A percentile compares a stretch with the other conserved stretches of the same genome.
Evolutionary conservation across 1,140 invertebrate species (phyloP).

Genomic region (Nephila pilipes): DNA sequence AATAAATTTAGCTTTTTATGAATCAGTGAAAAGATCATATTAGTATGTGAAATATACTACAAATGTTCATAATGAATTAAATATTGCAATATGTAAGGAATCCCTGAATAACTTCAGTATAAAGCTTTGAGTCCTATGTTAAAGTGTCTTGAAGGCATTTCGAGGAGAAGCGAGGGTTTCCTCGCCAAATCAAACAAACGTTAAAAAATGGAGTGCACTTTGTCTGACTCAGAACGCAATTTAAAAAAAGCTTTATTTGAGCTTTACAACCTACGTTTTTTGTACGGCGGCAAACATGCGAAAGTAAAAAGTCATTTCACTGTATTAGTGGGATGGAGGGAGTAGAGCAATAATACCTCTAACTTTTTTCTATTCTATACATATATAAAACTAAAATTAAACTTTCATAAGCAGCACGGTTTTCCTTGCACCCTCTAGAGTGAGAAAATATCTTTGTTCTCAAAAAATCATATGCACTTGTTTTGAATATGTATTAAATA

Average conservation of each 20-base stretch:
- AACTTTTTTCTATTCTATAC: not conserved
- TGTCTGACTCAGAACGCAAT: not conserved
- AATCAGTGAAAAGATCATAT: too few species aligned
- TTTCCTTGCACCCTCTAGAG: not conserved
- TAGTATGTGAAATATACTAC: too few species aligned
- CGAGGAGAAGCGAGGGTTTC: not conserved
- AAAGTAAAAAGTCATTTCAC: not conserved
- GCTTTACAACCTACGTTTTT: slow-evolving; percentile 19
- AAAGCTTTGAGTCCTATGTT: not conserved
- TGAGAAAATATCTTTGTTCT: not conserved
- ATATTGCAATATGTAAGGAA: not conserved
- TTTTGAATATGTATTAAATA: too few species aligned
- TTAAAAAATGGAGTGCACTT: not conserved
- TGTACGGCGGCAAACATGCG: not conserved
- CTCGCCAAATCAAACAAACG: slow-evolving; percentile 46
- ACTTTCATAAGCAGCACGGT: not conserved
- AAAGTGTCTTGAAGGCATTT: slow-evolving; percentile 36
- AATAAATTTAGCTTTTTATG: too few species aligned
- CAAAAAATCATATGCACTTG: not conserved
- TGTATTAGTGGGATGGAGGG: not conserved
- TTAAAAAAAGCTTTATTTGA: slow-evolving; percentile 22
- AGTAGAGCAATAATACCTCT: not conserved
- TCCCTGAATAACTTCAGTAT: not conserved
- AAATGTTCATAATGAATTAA: not conserved
- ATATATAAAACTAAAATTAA: slow-evolving; percentile 7